A percentile compares a stretch with the other conserved stretches of the same genome.
phyloP scores from a whole-genome alignment of 2,888 invertebrate genomes.

The Crioceris asparagi region DNA sequence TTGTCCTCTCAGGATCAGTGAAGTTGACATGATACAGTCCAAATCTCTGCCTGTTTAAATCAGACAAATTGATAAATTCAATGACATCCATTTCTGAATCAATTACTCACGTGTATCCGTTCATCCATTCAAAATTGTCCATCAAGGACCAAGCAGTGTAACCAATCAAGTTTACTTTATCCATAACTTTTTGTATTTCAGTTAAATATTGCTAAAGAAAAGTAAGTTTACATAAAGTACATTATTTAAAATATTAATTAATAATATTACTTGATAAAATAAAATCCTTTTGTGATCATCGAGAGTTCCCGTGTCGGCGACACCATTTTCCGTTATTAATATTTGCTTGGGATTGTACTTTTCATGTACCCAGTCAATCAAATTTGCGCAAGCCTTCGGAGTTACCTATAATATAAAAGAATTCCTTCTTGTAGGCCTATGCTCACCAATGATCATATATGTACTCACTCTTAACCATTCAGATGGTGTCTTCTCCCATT shows the following conservation, averaged over 20 bases:
- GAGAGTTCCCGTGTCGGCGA: slow-evolving; percentile 40
- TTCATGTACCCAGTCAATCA: slow-evolving; percentile 48
- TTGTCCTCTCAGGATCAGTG: slow-evolving; percentile 43
- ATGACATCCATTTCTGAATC: too few relatives aligned
- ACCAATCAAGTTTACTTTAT: slow-evolving; percentile 38
- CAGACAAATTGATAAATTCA: too few relatives aligned
- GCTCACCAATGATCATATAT: background rate
- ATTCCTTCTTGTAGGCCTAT: background rate
- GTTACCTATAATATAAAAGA: slow-evolving; percentile 4
- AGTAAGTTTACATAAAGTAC: background rate
- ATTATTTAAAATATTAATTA: background rate
- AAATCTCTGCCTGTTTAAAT: slow-evolving; percentile 50
- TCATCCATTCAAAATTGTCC: slow-evolving; percentile 40
- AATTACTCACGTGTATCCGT: slow-evolving; percentile 37
- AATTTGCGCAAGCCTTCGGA: slow-evolving; percentile 47
- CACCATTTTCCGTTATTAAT: slow-evolving; percentile 51
- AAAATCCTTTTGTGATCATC: slow-evolving; percentile 45
- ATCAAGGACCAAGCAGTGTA: slow-evolving; percentile 29
- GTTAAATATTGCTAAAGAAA: slow-evolving; percentile 14
- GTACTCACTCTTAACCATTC: background rate
- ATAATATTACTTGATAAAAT: slow-evolving; percentile 38
- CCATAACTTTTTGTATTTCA: slow-evolving; percentile 29
- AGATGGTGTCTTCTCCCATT: slow-evolving; percentile 7
- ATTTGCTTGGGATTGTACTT: slow-evolving; percentile 47
- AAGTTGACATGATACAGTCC: slow-evolving; percentile 63